Conservation (phyloP, 2,797 vertebrate genomes). For the Anabas testudineus region DNA sequence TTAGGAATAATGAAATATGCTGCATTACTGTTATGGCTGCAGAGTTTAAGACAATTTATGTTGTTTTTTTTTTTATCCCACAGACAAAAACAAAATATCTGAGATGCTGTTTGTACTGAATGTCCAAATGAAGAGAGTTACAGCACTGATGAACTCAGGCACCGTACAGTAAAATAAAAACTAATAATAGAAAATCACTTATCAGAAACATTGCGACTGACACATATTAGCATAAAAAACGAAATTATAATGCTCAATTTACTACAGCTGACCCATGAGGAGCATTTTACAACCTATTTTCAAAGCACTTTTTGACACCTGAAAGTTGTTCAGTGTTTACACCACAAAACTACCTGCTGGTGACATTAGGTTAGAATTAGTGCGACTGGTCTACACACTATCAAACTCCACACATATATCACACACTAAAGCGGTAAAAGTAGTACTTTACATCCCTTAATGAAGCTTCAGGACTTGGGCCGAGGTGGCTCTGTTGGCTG, state of each 20-base stretch:
- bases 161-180: too few species aligned
- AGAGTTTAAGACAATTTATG: conserved; percentile 13
- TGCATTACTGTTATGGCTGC: conserved; percentile 8
- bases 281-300: background rate
- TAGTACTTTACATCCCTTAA: background rate
- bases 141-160: background rate
- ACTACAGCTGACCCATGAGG: background rate
- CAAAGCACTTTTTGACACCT: background rate
- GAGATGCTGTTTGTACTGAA: too few species aligned
- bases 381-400: background rate
- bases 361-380: background rate
- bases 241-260: background rate
- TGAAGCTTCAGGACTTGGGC: conserved; percentile 10
- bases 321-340: background rate
- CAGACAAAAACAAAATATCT: conserved; percentile 20
- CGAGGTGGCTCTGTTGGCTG: conserved; percentile 3
- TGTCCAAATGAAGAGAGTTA: background rate
- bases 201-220: too few species aligned
- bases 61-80: conserved; percentile 9
- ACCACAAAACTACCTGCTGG: background rate
- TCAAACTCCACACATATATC: background rate
- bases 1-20: conserved; percentile 25
- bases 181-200: too few species aligned
- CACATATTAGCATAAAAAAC: too few species aligned
- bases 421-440: background rate